phyloP scores from a whole-genome alignment of 2,797 vertebrate genomes.

The Darevskia nairensis region DNA sequence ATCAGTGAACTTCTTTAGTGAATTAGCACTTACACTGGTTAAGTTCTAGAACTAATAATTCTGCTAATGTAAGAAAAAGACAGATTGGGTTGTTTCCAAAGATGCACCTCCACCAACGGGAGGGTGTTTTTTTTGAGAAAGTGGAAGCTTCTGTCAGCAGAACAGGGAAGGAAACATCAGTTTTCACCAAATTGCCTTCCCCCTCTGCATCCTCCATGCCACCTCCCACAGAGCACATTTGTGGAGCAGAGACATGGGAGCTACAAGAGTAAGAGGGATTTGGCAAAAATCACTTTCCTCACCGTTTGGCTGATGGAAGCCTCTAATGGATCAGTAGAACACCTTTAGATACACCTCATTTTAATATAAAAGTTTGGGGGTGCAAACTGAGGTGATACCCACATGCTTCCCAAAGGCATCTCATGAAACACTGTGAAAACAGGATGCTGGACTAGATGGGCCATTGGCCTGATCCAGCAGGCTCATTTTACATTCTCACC shows the following conservation, averaged over 20 bases:
- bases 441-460: too few relatives aligned
- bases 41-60: neutral
- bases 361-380: neutral
- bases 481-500: neutral
- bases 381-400: neutral
- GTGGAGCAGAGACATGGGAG: neutral
- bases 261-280: too few relatives aligned
- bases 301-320: neutral
- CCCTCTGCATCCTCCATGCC: neutral
- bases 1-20: neutral
- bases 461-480: too few relatives aligned
- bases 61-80: neutral
- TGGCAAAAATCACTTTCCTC: neutral
- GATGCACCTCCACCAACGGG: neutral
- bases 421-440: too few relatives aligned
- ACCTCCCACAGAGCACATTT: neutral
- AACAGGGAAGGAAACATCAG: neutral
- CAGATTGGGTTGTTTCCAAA: neutral
- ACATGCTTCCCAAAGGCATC: neutral
- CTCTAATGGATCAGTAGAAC: neutral
- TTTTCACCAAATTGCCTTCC: neutral
- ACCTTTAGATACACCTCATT: neutral
- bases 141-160: neutral
- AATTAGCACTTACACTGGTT: neutral
- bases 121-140: neutral